A percentile compares a stretch with the other conserved stretches of the same genome.
Evolutionary conservation across 2,888 invertebrate species (phyloP).

Genomic region (Balanococcus diminutus): DNA sequence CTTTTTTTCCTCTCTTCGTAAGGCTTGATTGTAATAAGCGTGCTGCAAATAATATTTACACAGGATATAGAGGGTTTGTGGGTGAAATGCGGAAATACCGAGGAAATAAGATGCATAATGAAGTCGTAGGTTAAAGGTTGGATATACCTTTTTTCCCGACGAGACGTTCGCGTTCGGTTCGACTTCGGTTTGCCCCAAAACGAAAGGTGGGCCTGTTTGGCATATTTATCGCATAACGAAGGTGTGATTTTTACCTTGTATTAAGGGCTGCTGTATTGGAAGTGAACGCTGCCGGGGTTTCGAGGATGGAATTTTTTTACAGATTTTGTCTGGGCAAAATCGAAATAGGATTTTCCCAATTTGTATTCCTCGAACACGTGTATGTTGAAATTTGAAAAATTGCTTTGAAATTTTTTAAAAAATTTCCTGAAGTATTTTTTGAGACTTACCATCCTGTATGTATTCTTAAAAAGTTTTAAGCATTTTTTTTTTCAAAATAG

Average conservation of each 20-base stretch:
- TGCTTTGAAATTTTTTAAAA: too few species aligned
- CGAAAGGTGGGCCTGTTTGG: neutral
- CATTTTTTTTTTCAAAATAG: too few species aligned
- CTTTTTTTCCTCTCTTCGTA: neutral
- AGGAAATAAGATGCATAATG: constrained; percentile 21
- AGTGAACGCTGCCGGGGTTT: neutral
- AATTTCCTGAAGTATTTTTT: too few species aligned
- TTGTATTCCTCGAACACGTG: too few species aligned
- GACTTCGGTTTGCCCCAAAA: neutral
- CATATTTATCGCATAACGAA: neutral
- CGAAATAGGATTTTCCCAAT: too few species aligned
- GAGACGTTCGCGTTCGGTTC: neutral
- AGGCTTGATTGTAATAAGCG: constrained; percentile 12
- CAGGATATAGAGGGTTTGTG: constrained; percentile 15
- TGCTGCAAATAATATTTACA: constrained; percentile 35
- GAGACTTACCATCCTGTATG: too few species aligned
- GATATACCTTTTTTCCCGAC: neutral
- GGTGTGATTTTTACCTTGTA: neutral
- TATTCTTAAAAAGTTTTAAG: too few species aligned
- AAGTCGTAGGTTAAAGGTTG: constrained; percentile 17
- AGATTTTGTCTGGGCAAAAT: too few species aligned
- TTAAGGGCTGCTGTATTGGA: neutral
- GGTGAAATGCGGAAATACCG: constrained; percentile 3
- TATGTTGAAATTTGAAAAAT: too few species aligned
- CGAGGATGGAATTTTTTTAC: neutral